Evolutionary conservation across 2,888 invertebrate species (phyloP), one percentile per base, ranked within the genome.

Genomic region (Drosophila recens): DNA sequence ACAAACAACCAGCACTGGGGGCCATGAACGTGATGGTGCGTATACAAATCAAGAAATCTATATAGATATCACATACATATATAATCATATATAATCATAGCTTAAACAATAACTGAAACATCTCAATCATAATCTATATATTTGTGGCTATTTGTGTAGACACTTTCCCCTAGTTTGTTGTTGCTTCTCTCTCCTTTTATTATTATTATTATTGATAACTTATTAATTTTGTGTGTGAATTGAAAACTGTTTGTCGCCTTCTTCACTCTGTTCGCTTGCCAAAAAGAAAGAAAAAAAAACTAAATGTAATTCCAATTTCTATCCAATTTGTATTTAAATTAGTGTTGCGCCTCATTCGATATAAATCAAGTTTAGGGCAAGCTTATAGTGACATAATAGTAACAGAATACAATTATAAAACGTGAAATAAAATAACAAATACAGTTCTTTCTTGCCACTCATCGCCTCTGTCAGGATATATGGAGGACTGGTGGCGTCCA

Each of bases 401-500:
- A 27, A 53, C 23, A 36, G n/a, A 20, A 17, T n/a, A 36, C 48
- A 30, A 15, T 36, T 36, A 58, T 38, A 57, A 67, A 73, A 91
- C 23, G 90, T 92, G 92, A 92, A 93, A 92, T 92, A 90, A 93
- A 93, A 93, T 93, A 93, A 93, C 93, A 92, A 93, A 93, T 92
- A 91, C 92, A 93, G 93, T 93, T 93, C 93, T 93, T 93, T 95
- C 95, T 95, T 95, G 95, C 95, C 95, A 95, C 95, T 97, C 97
- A 95, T 96, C 96, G 94, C 95, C 96, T 94, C 96, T 97, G 96
- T 96, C 97, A 97, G 97, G 97, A 96, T 97, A 97, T 96, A 97
- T 97, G 96, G 97, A 98, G 96, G 97, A 97, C 95, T 97, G 97
- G 97, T 97, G 97, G 97, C 96, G 97, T 95, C 97, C 97, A 93